Base-by-base conservation (phyloP, 2,888 invertebrate species). In the Drosophila subsilvestris region DNA sequence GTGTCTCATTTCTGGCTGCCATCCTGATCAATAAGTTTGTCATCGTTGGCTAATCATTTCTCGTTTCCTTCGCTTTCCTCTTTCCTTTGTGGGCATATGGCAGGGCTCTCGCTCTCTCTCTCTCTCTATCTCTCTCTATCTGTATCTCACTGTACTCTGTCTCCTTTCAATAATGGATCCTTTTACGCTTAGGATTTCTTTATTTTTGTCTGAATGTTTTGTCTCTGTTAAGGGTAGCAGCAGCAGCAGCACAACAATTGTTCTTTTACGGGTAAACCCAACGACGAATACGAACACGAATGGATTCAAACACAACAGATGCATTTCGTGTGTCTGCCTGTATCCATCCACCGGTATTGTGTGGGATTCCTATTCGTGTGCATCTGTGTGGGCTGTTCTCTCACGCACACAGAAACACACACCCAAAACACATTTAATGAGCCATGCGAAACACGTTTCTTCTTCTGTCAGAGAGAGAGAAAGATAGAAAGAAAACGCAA, bases 11-110 rank as follows among this genome's bases (percentile, higher is more conserved):
- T 14, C 14, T 37, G 37, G 37, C 37, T 37, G 32, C 18, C 6
- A 29, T 25, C 37, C 14, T 18, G 29, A 45, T 57, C 59, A 45
- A 60, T 60, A 58, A 58, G 67, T 73, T 68, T 73, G 83, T 83
- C 83, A 83, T 80, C 83, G 86, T 75, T 66, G 58, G 79, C 86
- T 80, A 84, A 83, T 84, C 79, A 78, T 71, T 79, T 78, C 79
- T 32, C 37, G n/a, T 37, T 37, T 37, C 37, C 75, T 56, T 65
- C 59, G 53, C 63, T 65, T 60, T 65, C 43, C 37, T 37, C 32
- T 14, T 2, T 14, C 9, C 8, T 2, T 9, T 29, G 3, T 22
- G 25, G 58, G 59, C 82, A 85, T 79, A 76, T 82, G 85, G 69
- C 69, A 51, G 55, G 20, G 10, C 12, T 25, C 37, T 50, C 20